Conservation (phyloP, 2,797 vertebrate genomes). For the Gymnoscopelus braueri region DNA sequence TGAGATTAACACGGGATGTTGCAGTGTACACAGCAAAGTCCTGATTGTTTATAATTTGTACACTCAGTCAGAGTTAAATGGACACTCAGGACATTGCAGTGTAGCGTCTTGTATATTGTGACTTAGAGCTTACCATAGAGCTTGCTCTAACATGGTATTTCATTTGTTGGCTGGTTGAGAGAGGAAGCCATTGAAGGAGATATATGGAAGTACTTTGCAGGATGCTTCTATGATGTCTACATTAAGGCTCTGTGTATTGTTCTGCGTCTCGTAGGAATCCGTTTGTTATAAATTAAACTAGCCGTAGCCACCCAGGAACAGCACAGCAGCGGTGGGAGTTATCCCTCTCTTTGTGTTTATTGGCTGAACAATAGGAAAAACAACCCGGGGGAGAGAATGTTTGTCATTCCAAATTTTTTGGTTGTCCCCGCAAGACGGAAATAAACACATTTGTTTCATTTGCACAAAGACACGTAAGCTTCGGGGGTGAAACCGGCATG, state of each 20-base stretch:
- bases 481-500: slow-evolving; percentile 27
- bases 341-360: slow-evolving; percentile 54
- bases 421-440: slow-evolving; percentile 54
- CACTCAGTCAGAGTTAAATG: background rate
- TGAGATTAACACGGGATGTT: too few relatives aligned
- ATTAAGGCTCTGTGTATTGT: slow-evolving; percentile 24
- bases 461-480: slow-evolving; percentile 43
- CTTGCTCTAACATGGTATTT: slow-evolving; percentile 10
- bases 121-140: background rate
- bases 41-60: too few relatives aligned
- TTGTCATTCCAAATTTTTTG: slow-evolving; percentile 46
- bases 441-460: slow-evolving; percentile 58
- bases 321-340: slow-evolving; percentile 49
- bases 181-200: slow-evolving; percentile 20
- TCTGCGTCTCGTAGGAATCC: slow-evolving; percentile 23
- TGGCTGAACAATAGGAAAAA: slow-evolving; percentile 58
- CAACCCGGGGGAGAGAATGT: slow-evolving; percentile 44
- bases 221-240: slow-evolving; percentile 13
- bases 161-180: background rate
- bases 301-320: slow-evolving; percentile 30
- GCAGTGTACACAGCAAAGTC: too few relatives aligned
- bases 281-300: slow-evolving; percentile 48
- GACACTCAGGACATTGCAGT: too few relatives aligned
- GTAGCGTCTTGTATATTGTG: background rate
- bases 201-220: background rate